Evolutionary conservation across 2,113 vertebrate species (phyloP).

Genomic region (Carlito syrichta): DNA sequence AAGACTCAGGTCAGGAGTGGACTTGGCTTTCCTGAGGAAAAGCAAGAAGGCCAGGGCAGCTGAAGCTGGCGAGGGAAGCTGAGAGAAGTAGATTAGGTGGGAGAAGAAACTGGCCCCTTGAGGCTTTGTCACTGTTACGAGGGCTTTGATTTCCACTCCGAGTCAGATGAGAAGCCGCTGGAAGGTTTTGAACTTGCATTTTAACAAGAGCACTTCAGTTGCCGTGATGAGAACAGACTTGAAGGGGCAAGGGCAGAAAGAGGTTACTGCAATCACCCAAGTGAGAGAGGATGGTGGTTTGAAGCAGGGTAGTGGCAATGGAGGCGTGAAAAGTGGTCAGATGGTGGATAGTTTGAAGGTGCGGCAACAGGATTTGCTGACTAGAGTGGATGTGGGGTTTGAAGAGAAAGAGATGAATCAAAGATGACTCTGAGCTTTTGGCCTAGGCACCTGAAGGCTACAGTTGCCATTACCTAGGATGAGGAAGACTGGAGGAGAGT

Average conservation of each 20-base stretch:
- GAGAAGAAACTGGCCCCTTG: not conserved
- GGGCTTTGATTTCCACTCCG: conserved; percentile 5
- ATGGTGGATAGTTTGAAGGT: not conserved
- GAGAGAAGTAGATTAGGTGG: not conserved
- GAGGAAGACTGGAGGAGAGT: not conserved
- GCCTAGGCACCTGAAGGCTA: not conserved
- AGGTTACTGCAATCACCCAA: not conserved
- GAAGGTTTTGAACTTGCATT: conserved; percentile 8
- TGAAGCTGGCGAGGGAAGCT: not conserved
- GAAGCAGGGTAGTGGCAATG: not conserved
- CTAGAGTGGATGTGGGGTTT: not conserved
- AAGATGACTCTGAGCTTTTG: not conserved
- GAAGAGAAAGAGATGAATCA: not conserved
- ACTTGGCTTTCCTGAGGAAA: not conserved
- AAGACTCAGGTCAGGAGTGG: not conserved
- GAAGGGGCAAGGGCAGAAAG: not conserved
- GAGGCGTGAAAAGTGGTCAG: not conserved
- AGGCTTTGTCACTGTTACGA: not conserved
- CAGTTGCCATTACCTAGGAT: not conserved
- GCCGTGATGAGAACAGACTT: not conserved
- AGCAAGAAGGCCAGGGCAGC: not conserved
- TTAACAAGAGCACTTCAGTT: not conserved
- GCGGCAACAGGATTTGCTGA: not conserved
- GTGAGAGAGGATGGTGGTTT: not conserved
- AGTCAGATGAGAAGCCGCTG: not conserved